Conservation (phyloP, 2,888 invertebrate species). For the Lepidocyrtinus sp. region DNA sequence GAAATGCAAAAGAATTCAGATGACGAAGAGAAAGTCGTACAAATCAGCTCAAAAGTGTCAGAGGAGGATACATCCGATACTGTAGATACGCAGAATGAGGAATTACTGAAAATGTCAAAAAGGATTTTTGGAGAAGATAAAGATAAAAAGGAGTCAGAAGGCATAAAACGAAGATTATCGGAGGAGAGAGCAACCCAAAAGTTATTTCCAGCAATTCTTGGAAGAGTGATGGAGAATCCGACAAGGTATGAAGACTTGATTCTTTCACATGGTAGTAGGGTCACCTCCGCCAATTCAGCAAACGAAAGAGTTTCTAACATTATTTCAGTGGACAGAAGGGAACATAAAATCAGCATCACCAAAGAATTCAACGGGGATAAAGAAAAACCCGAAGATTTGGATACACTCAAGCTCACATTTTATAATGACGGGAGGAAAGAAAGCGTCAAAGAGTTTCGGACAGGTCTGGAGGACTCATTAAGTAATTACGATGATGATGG, state of each 20-base stretch:
- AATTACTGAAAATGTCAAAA: neutral
- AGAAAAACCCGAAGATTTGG: slow-evolving; percentile 21
- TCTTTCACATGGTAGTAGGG: slow-evolving; percentile 19
- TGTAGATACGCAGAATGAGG: neutral
- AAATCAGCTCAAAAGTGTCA: neutral
- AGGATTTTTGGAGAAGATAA: neutral
- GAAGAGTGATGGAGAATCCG: slow-evolving; percentile 56
- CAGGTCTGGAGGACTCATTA: neutral
- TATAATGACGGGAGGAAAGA: slow-evolving; percentile 46
- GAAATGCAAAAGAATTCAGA: slow-evolving; percentile 23
- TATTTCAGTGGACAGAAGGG: neutral
- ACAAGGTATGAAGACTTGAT: slow-evolving; percentile 55
- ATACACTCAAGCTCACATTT: slow-evolving; percentile 47
- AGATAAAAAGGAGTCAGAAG: neutral
- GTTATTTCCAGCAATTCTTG: slow-evolving; percentile 31
- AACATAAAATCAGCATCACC: neutral
- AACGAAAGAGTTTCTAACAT: neutral
- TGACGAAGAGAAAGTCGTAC: neutral
- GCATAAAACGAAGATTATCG: neutral
- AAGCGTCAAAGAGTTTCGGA: slow-evolving; percentile 37
- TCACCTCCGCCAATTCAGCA: neutral
- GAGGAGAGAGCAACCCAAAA: neutral
- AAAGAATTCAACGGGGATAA: neutral
- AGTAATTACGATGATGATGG: neutral
- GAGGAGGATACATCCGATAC: too few species aligned